Base-by-base conservation (phyloP, 1,140 invertebrate species). In the Daktulosphaira vitifoliae region DNA sequence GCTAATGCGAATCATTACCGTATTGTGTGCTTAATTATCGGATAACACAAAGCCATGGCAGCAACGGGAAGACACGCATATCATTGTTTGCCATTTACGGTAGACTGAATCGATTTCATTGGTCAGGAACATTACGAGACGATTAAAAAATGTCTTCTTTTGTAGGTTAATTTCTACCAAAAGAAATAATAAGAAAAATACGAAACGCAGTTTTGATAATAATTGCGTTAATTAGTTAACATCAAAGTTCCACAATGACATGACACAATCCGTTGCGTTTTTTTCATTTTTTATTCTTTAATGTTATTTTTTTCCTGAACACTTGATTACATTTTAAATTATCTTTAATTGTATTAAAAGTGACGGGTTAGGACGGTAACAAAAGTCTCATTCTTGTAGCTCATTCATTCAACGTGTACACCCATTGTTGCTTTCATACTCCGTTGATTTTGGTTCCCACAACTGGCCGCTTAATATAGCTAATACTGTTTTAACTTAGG, bases 241-340 rank as follows among this genome's bases (percentile, higher is more conserved):
- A 62, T 62, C 46, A 62, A 51, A 62, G 42, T 62, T 62, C 56
- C 54, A 62, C 42, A 62, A 62, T 62, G 56, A 62, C 56, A 62
- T 22, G 56, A 62, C 56, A 62, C 44, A 62, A 62, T 46, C 42
- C 56, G 56, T 62, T 62, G 42, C 29, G 25, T 46, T 13, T 62
- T 59, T 59, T 46, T 59, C 44, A 18, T 51, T 59, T 42, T 59
- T 6, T 59, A 62, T 62, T 62, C 56, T 62, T 62, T 62, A 48
- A 62, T 48, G 56, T 62, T 62, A 46, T 62, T 62, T 62, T 62
- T 62, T 62, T 62, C 25, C 16, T 33, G 54, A 62, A 62, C 56
- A 62, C 56, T 62, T 62, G 56, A 62, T 62, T 62, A 62, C 56
- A 62, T 62, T 62, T 62, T 62, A 62, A 62, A 62, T 62, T 62